phyloP scores from a whole-genome alignment of 2,113 vertebrate genomes.

The Clarias magur region DNA sequence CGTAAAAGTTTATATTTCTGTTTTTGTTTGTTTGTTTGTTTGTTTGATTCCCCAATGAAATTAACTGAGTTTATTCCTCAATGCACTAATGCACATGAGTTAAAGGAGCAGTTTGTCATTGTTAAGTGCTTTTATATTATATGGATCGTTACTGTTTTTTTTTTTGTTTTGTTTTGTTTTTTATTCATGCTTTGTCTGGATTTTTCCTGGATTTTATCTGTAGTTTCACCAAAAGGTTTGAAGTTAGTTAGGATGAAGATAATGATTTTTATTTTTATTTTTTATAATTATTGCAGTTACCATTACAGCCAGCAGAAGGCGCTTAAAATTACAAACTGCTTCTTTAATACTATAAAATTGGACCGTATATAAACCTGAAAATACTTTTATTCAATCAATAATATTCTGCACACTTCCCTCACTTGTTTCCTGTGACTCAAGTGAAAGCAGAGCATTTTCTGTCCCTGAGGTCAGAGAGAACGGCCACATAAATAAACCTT shows the following conservation, averaged over 20 bases:
- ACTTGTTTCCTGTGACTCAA: background rate
- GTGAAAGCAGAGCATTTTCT: slow-evolving; percentile 8
- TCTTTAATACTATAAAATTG: background rate
- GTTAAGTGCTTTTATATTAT: slow-evolving; percentile 3
- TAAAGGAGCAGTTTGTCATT: slow-evolving; percentile 20
- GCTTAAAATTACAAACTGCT: slow-evolving; percentile 22
- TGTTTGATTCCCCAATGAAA: slow-evolving; percentile 13
- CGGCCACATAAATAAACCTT: slow-evolving; percentile 47
- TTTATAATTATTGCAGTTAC: background rate
- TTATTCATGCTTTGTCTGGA: background rate
- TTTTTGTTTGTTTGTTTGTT: slow-evolving; percentile 38
- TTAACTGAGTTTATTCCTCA: slow-evolving; percentile 5
- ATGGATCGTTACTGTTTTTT: background rate
- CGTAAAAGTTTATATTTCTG: background rate
- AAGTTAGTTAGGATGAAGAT: background rate
- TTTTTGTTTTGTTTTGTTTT: background rate
- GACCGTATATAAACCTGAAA: slow-evolving; percentile 15
- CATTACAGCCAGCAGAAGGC: background rate
- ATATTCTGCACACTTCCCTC: slow-evolving; percentile 10
- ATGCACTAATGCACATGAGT: slow-evolving; percentile 4
- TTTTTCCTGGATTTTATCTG: background rate
- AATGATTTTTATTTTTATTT: background rate
- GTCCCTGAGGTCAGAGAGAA: slow-evolving; percentile 25
- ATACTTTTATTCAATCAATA: background rate
- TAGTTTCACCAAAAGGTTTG: background rate